Evolutionary conservation across 2,113 vertebrate species (phyloP), one percentile per base, ranked within the genome.

Genomic region (Podarcis muralis): DNA sequence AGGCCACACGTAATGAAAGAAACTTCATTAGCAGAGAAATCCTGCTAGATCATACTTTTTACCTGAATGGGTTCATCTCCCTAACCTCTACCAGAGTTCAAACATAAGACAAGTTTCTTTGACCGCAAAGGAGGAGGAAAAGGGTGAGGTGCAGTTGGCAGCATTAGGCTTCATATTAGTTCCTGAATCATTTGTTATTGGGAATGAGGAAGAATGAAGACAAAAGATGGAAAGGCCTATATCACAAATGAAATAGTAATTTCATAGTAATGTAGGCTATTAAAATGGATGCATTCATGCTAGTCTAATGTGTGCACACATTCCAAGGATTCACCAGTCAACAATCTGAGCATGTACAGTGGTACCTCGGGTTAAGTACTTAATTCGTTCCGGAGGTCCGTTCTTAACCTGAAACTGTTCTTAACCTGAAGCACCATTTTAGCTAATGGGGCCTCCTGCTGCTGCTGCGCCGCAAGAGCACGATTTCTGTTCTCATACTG

Each of bases 1-100:
- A 57, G 87, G 3, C 8, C 90, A 86, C 59, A 37, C 18, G 27
- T 90, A 95, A 86, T 62, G 62, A 87, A 81, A 92, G 30, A 85
- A 90, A 75, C 85, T 91, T 94, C 81, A 83, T 90, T 80, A 85
- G 90, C 83, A 90, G 82, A 48, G n/a, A 90, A 89, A 84, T 85
- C 1, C 2, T 85, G 69, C 85, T 92, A 90, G 92, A 93, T 90
- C 25, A 8, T 76, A 2, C 77, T 91, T 77, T 83, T 94, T 87
- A 87, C 91, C 48, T 80, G 59, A 75, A 89, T 3, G 83, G 78
- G 93, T 59, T 81, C 3, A 9, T 83, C 86, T 92, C 71, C 92
- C 86, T 90, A 88, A 71, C 88, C 9, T 72, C 86, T 90, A 25
- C n/a, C 30, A 18, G 40, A 84, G 69, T 0, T 59, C 81, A 79